Percentiles rank a stretch among this genome's conserved stretches.
Conservation (phyloP, 64 coral and sea anemone species). For the Montipora sp. region DNA sequence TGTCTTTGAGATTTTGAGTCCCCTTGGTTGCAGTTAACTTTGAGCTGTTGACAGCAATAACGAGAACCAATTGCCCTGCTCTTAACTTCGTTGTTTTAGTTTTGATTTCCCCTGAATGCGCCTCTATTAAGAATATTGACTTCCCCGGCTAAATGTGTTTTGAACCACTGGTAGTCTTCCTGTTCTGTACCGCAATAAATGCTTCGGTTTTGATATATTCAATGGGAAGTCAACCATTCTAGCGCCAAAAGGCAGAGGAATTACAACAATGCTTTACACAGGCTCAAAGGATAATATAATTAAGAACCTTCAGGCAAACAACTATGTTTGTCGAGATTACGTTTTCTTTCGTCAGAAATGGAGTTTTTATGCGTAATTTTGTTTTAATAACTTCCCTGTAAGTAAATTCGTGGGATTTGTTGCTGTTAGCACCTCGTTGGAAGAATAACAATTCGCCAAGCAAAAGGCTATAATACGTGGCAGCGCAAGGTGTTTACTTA, state of each 20-base stretch:
- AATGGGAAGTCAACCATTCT: conserved; percentile 22
- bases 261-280: conserved; percentile 21
- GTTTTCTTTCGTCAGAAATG: neutral
- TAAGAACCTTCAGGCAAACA: conserved; percentile 50
- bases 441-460: neutral
- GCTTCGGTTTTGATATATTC: conserved; percentile 14
- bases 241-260: conserved; percentile 28
- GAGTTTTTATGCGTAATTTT: neutral
- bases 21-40: too few relatives aligned
- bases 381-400: conserved; percentile 10
- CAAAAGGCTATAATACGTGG: neutral
- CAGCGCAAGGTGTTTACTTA: too few relatives aligned
- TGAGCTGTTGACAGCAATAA: neutral
- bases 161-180: conserved; percentile 6
- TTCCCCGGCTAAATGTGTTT: neutral
- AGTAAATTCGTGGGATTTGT: conserved; percentile 4
- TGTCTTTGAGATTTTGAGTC: neutral
- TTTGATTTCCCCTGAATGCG: neutral
- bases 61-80: conserved; percentile 6
- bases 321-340: conserved; percentile 2
- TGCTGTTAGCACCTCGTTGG: conserved; percentile 21
- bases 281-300: conserved; percentile 49
- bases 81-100: conserved; percentile 29
- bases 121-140: conserved; percentile 45
- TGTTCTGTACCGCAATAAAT: neutral